Evolutionary conservation across 2,888 invertebrate species (phyloP), one percentile per base, ranked within the genome.

Genomic region (Melanostoma scalare): DNA sequence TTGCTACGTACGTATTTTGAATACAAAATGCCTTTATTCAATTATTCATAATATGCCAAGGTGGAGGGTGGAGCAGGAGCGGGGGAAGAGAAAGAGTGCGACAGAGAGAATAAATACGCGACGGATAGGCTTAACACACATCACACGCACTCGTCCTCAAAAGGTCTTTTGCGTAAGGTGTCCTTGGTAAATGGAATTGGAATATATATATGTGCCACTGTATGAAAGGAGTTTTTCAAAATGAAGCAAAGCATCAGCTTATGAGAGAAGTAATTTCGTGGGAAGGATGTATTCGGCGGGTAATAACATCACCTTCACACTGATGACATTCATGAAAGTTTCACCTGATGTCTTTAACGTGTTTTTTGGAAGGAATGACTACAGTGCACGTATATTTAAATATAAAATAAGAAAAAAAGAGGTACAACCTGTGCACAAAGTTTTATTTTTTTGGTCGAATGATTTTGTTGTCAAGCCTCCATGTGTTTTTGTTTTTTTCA

Each of bases 21-120:
- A 84, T 84, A 71, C 78, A 74, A 78, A 82, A 74, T 78, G 68
- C 65, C 60, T 78, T 78, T 65, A 69, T 71, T 84, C 65, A 84
- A 78, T 78, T 84, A 84, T 84, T 78, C 69, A 78, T 61, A 58
- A 68, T 56, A 61, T 20, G 50, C 33, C 33, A n/a, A n/a, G 20
- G 6, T 44, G 42, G 44, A 35, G 36, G 52, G n/a, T n/a, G 40
- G 3, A 65, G 8, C 6, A 8, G 3, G 10, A 9, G 36, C 42
- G 20, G 6, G 31, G 3, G 3, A 9, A 30, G 20, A 31, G 20
- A 38, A 10, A 10, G 42, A 44, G 20, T 20, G 20, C 20, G 20
- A 20, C 20, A 20, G 20, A 20, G 20, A 20, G 20, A 20, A 20
- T 20, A 20, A 20, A 20, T 20, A 20, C 20, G 20, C 20, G 20